These are phyloP conservation scores for Ataeniobius toweri DNA, from an alignment of 2,797 vertebrate species.

Conservation along the genomic window DNA sequence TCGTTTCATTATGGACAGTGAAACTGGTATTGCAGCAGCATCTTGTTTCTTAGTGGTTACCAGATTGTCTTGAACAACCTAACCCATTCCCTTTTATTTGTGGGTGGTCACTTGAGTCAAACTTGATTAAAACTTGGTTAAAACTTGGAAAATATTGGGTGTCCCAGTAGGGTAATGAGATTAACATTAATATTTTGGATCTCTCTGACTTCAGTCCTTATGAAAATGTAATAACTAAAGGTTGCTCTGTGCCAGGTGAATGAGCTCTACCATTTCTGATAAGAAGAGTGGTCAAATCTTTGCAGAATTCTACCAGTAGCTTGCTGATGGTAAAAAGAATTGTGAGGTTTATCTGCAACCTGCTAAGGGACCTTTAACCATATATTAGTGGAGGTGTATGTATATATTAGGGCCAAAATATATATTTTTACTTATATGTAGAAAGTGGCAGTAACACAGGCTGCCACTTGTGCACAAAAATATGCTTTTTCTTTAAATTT, in stretches of 20 bases:
- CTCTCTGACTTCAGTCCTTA: neutral
- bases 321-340: neutral
- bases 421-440: neutral
- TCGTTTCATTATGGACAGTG: neutral
- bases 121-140: neutral
- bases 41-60: neutral
- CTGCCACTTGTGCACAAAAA: neutral
- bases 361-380: neutral
- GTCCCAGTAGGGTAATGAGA: neutral
- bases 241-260: neutral
- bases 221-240: neutral
- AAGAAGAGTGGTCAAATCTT: neutral
- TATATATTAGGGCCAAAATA: neutral
- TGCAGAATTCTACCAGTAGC: neutral
- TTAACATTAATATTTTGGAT: neutral
- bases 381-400: neutral
- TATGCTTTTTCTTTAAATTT: neutral
- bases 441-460: neutral
- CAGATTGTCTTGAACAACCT: neutral
- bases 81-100: neutral
- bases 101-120: neutral
- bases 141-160: neutral
- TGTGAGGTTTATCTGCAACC: neutral
- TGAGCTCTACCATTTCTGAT: neutral
- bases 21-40: neutral